A percentile compares a stretch with the other conserved stretches of the same genome.
Conservation (phyloP, 1,140 invertebrate species). For the Odontomachus brunneus region DNA sequence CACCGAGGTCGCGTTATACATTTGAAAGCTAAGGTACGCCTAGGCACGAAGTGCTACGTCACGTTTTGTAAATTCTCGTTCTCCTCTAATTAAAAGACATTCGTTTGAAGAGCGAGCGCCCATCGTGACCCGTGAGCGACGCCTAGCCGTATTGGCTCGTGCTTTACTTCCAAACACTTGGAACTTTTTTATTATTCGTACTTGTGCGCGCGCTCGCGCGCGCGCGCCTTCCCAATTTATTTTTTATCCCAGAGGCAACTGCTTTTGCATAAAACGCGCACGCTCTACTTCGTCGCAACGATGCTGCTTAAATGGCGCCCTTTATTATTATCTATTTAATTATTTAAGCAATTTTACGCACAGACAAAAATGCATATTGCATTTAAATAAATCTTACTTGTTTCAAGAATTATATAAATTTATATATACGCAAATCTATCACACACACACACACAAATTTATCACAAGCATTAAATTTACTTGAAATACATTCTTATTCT, state of each 20-base stretch:
- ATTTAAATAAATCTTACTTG: too few relatives aligned
- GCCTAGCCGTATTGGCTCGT: neutral
- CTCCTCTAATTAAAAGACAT: slow-evolving; percentile 65
- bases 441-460: too few relatives aligned
- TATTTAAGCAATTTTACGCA: neutral
- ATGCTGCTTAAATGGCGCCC: neutral
- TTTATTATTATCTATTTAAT: neutral
- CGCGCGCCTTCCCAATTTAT: neutral
- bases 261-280: neutral
- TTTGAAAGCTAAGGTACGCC: slow-evolving; percentile 44
- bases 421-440: too few relatives aligned
- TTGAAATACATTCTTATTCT: too few relatives aligned
- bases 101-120: slow-evolving; percentile 3
- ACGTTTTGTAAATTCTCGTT: slow-evolving; percentile 57
- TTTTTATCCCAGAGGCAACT: neutral
- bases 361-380: too few relatives aligned
- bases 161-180: neutral
- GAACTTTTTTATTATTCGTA: neutral
- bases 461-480: too few relatives aligned
- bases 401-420: too few relatives aligned
- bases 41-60: slow-evolving; percentile 22
- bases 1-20: slow-evolving; percentile 21
- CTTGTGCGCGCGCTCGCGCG: neutral
- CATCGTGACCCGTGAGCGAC: slow-evolving; percentile 26
- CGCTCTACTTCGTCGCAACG: neutral